Percentiles rank a stretch among this genome's conserved stretches.
Conservation (phyloP, 1,140 invertebrate species). For the Drosophila jambulina region DNA sequence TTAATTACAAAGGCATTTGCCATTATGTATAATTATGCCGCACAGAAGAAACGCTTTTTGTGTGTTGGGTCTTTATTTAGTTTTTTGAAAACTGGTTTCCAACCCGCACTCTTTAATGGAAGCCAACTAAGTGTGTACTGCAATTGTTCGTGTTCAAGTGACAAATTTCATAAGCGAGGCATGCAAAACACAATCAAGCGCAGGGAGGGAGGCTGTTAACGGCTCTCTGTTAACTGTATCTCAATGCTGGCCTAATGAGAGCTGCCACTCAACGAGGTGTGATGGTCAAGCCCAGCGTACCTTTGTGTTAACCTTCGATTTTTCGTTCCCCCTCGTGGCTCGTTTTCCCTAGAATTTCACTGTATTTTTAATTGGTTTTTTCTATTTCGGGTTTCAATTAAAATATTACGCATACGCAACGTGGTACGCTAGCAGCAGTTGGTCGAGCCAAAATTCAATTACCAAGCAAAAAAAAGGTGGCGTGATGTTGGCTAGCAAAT, state of each 20-base stretch:
- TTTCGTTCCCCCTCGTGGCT: neutral
- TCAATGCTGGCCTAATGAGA: conserved; percentile 18
- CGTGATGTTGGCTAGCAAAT: conserved; percentile 69
- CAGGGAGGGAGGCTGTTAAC: conserved; percentile 4
- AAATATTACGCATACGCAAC: conserved; percentile 66
- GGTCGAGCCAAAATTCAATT: conserved; percentile 22
- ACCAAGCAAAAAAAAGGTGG: conserved; percentile 45
- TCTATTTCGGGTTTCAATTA: conserved; percentile 48
- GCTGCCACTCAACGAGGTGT: conserved; percentile 12
- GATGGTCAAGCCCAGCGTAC: conserved; percentile 11
- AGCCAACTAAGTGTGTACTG: conserved; percentile 70
- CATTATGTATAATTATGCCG: conserved; percentile 63
- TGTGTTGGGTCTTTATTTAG: conserved; percentile 9
- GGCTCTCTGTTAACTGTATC: conserved; percentile 27
- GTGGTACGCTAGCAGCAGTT: conserved; percentile 10
- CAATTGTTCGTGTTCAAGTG: conserved; percentile 59
- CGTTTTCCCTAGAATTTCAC: conserved; percentile 12
- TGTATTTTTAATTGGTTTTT: conserved; percentile 32
- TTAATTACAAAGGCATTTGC: conserved; percentile 72
- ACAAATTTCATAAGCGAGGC: conserved; percentile 45
- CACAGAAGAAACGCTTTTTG: conserved; percentile 23
- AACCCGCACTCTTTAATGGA: conserved; percentile 44
- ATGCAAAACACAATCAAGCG: conserved; percentile 28
- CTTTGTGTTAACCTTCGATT: conserved; percentile 10
- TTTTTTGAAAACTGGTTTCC: conserved; percentile 53